Evolutionary conservation across 1,140 invertebrate species (phyloP).

Genomic region (Trissolcus basalis): DNA sequence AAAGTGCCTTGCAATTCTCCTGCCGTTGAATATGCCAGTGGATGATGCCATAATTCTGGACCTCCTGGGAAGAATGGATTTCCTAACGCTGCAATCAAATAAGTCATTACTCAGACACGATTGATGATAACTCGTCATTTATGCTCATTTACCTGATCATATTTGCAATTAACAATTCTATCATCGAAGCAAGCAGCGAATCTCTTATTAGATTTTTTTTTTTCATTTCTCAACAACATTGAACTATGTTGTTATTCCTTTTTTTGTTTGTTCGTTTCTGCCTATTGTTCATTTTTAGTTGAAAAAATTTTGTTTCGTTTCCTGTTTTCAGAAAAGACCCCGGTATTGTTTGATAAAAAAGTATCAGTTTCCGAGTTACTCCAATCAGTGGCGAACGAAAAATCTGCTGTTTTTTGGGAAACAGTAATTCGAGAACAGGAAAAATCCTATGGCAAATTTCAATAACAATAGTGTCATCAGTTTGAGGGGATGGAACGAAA

Average conservation of each 20-base stretch:
- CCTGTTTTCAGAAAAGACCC: constrained; percentile 5
- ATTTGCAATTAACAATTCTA: too few species aligned
- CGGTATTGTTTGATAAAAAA: constrained; percentile 16
- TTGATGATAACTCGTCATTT: constrained; percentile 13
- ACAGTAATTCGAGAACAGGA: constrained; percentile 12
- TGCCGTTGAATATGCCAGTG: constrained; percentile 87
- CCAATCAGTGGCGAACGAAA: constrained; percentile 3
- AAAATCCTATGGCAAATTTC: constrained; percentile 6
- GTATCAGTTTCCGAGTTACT: constrained; percentile 16
- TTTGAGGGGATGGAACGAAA: too few species aligned
- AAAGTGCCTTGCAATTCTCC: constrained; percentile 89
- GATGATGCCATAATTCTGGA: constrained; percentile 95
- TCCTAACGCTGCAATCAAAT: constrained; percentile 86
- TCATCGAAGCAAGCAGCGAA: too few species aligned
- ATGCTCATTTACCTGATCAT: too few species aligned
- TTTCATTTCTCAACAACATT: too few species aligned
- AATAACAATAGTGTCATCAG: not conserved
- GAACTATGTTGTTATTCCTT: too few species aligned
- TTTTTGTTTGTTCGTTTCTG: too few species aligned
- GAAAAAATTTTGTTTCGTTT: too few species aligned
- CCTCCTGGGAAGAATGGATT: constrained; percentile 94
- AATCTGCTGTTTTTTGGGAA: constrained; percentile 2
- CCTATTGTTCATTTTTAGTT: too few species aligned
- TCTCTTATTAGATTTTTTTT: too few species aligned
- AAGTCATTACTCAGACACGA: constrained; percentile 23